Evolutionary conservation across 1,140 invertebrate species (phyloP).

Genomic region (Drosophila littoralis): DNA sequence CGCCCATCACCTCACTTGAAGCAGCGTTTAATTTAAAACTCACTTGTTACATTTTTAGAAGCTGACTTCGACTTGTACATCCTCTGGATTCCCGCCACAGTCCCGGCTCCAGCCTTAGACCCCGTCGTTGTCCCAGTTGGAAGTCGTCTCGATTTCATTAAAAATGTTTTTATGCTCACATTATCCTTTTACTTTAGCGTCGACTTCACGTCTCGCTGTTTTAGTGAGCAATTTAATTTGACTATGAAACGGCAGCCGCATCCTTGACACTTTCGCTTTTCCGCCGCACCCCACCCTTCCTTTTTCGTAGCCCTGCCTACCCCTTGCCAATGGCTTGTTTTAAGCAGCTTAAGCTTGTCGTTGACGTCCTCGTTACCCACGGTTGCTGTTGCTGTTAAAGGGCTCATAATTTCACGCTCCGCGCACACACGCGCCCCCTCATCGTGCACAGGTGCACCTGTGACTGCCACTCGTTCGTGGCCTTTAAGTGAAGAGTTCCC

Average conservation of each 20-base stretch:
- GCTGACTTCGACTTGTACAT: constrained; percentile 34
- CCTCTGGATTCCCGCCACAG: not conserved
- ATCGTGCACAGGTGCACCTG: constrained; percentile 7
- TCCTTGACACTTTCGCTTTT: constrained; percentile 81
- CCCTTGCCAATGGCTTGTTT: constrained; percentile 68
- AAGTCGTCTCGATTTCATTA: constrained; percentile 81
- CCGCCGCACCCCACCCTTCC: not conserved
- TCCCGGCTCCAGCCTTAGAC: not conserved
- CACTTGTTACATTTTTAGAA: constrained; percentile 77
- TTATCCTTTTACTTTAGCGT: constrained; percentile 74
- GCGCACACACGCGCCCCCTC: constrained; percentile 58
- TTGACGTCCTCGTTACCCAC: constrained; percentile 48
- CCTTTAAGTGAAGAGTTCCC: constrained; percentile 39
- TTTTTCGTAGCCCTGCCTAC: constrained; percentile 18
- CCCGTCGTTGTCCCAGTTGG: constrained; percentile 52
- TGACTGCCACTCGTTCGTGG: constrained; percentile 41
- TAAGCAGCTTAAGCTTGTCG: constrained; percentile 82
- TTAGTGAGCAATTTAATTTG: constrained; percentile 75
- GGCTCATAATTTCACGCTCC: constrained; percentile 78
- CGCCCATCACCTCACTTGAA: constrained; percentile 2
- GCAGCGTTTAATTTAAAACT: constrained; percentile 75
- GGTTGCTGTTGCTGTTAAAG: constrained; percentile 50
- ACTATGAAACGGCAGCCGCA: constrained; percentile 75
- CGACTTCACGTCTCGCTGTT: constrained; percentile 35
- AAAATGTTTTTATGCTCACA: constrained; percentile 79